A percentile compares a stretch with the other conserved stretches of the same genome.
Conservation (phyloP, 2,113 vertebrate species). For the Phylloscopus trochiloides region DNA sequence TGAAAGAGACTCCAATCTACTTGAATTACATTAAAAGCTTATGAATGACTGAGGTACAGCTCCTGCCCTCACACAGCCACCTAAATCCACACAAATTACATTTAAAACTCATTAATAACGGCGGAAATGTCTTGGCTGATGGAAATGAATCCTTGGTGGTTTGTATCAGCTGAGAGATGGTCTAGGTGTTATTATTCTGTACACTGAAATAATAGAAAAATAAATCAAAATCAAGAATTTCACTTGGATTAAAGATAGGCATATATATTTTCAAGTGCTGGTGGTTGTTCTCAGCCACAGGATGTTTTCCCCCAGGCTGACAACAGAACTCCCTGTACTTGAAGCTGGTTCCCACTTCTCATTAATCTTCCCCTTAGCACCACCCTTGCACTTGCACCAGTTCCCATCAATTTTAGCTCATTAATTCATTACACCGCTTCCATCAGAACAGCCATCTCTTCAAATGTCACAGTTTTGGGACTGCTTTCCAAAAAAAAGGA, state of each 20-base stretch:
- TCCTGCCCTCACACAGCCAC: neutral
- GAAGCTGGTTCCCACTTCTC: neutral
- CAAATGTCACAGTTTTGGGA: neutral
- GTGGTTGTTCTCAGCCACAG: neutral
- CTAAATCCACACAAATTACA: neutral
- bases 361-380: neutral
- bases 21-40: conserved; percentile 10
- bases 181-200: neutral
- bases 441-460: neutral
- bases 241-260: neutral
- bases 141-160: neutral
- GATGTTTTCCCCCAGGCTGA: neutral
- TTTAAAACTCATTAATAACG: neutral
- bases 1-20: conserved; percentile 24
- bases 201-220: neutral
- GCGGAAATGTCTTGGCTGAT: neutral
- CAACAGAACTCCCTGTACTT: neutral
- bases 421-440: neutral
- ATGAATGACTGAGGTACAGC: neutral
- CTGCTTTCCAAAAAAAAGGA: neutral
- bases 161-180: neutral
- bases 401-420: neutral
- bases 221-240: neutral
- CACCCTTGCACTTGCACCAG: neutral
- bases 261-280: neutral